Base-by-base conservation (phyloP, 2,888 invertebrate species). In the Noctua comes region DNA sequence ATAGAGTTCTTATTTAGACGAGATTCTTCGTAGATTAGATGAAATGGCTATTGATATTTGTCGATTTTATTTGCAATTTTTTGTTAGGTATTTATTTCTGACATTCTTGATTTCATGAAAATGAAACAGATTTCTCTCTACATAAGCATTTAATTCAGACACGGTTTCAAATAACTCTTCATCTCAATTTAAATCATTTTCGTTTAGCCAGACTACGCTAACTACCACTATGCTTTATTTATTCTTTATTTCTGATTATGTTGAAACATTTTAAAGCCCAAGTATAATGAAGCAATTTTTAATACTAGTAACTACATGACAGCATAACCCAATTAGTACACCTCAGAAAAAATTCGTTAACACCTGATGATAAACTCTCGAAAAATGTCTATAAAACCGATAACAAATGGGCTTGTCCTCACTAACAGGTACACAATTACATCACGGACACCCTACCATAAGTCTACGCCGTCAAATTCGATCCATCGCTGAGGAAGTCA, bases 401-500 rank as follows among this genome's bases (percentile, higher is more conserved):
- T 66, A 77, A 87, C 79, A 87, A 86, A 87, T 86, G 82, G 40
- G 51, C 64, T 72, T 80, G 85, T 85, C 79, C 57, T 48, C 66
- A 68, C 59, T 16, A 69, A 73, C 84, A 78, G 59, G 70, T 40
- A 71, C 65, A 76, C 65, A 66, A 46, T 46, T 82, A 77, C 80
- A 80, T 73, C 40, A 88, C 77, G 85, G 88, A 57, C 85, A 87
- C 88, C 85, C 86, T 90, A 88, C 77, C 68, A 72, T 84, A 89
- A 87, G 84, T 88, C 82, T 74, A 77, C 80, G 80, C 64, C 85
- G 78, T 86, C 84, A 76, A 87, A 86, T 88, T 80, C 77, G 77
- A 90, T 87, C 87, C 88, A 88, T 90, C 90, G 91, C 84, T 73
- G 75, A 88, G 89, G 89, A 91, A 90, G 90, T 88, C 84, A 88